Evolutionary conservation across 1,140 invertebrate genomes (phyloP), one percentile per base, ranked within the genome.

Genomic region (Aricia agestis): DNA sequence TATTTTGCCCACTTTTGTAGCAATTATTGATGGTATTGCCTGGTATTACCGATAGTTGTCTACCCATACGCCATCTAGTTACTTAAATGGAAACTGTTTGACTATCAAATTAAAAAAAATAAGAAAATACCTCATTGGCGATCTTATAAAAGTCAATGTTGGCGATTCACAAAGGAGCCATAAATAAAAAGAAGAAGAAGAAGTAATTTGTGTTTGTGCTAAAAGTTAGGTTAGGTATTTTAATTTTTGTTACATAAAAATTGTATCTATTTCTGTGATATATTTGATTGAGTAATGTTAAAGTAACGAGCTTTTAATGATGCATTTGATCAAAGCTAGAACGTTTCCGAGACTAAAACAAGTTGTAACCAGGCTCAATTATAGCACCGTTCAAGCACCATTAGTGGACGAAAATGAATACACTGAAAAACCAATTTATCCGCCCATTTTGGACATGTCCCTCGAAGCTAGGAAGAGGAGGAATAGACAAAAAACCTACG

Each of bases 391-490:
- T 45, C 81, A 87, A 78, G 78, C 74, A 61, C 74, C 80, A 59
- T 69, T 82, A 45, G 18, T 72, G 3, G 75, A 85, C 65, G 76
- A 83, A 72, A 79, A 85, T 80, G 89, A 90, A 78, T 92, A 92
- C 73, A 87, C 86, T 0, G 88, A 90, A 57, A 80, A 78, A 18
- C 89, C 93, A 17, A 84, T 93, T 73, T 96, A 95, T 92, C 95
- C 95, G 36, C 84, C 88, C 58, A 95, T 96, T 74, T 75, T 93
- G 25, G 93, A 95, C 78, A 66, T 92, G 0, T 93, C 92, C 0
- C 79, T 76, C 10, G 74, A 86, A 74, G 92, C 85, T 25, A 83
- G 73, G 70, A 85, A 83, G 58, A 76, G 81, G 76, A 87, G 93
- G 25, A 79, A 86, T 70, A 85, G 85, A 32, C 79, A 93, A 74